Evolutionary conservation across 2,113 vertebrate species (phyloP).

Genomic region (Prochilodus magdalenae): DNA sequence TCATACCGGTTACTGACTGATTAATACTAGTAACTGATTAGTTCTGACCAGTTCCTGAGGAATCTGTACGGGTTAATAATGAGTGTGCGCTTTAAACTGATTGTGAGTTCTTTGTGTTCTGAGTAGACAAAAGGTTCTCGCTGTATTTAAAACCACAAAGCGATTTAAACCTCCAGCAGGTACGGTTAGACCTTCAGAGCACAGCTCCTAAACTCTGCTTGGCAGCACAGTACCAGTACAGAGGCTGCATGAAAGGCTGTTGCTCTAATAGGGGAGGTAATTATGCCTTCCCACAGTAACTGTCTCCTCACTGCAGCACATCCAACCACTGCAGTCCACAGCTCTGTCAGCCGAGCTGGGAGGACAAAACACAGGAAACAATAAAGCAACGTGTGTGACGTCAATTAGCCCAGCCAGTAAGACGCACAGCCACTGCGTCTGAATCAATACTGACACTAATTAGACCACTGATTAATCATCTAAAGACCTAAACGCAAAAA

Average conservation of each 20-base stretch:
- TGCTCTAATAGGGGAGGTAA: slow-evolving; percentile 50
- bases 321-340: slow-evolving; percentile 50
- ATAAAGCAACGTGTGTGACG: slow-evolving; percentile 47
- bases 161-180: background rate
- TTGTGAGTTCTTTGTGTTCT: too few species aligned
- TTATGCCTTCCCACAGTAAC: slow-evolving; percentile 44
- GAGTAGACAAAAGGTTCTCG: too few species aligned
- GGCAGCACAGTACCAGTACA: background rate
- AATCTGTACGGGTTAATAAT: too few species aligned
- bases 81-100: too few species aligned
- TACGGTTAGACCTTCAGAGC: background rate
- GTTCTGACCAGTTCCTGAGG: too few species aligned
- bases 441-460: slow-evolving; percentile 59
- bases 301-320: slow-evolving; percentile 31
- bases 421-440: slow-evolving; percentile 28
- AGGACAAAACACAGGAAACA: slow-evolving; percentile 11
- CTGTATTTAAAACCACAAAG: too few species aligned
- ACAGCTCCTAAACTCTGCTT: background rate
- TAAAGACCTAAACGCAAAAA: slow-evolving; percentile 13
- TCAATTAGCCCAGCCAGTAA: slow-evolving; percentile 49
- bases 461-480: slow-evolving; percentile 46
- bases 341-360: slow-evolving; percentile 42
- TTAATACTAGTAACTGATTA: background rate
- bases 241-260: background rate
- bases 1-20: background rate